Base-by-base conservation (phyloP, 1,140 invertebrate genomes). In the Limonius californicus region DNA sequence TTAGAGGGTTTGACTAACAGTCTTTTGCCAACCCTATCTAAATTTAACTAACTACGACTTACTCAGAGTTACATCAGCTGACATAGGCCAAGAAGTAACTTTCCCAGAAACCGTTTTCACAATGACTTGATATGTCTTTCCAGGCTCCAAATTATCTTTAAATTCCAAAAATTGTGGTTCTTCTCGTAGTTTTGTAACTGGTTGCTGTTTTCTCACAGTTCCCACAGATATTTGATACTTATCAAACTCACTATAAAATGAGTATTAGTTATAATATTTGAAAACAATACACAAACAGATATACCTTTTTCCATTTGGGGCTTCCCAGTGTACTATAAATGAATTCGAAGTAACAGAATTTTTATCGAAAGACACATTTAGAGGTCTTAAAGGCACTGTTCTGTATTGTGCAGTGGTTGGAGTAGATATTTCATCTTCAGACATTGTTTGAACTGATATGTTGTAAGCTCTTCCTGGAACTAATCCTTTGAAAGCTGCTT, bases 101-200 rank as follows among this genome's bases (percentile, higher is more conserved):
- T 95, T 95, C 14, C 92, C 93, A 4, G 91, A 94, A 43, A 95
- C 89, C 1, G 93, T 94, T 80, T 96, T 96, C 0, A 95, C 91
- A 57, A 91, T 84, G 42, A 95, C 89, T 76, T 90, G 87, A 76
- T 94, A 95, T 0, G 90, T 93, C 74, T 86, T 86, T 32, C 94
- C 94, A 0, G 94, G 90, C 72, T 95, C 90, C 35, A 94, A 79
- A 63, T 84, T 84, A 62, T 94, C 90, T 53, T 87, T 86, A 77
- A 95, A 94, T 61, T 87, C 84, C 72, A 84, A 87, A 62, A 77
- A 79, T 1, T 84, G 83, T n/a, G 83, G 79, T 54, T 91, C 88
- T 64, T 86, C 84, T 54, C 80, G 78, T 11, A 79, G 75, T 43
- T 81, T 77, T 0, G 84, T 86, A 12, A 92, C 82, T 15, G 85